Conservation (phyloP, 1,140 invertebrate species). For the Theocolax elegans region DNA sequence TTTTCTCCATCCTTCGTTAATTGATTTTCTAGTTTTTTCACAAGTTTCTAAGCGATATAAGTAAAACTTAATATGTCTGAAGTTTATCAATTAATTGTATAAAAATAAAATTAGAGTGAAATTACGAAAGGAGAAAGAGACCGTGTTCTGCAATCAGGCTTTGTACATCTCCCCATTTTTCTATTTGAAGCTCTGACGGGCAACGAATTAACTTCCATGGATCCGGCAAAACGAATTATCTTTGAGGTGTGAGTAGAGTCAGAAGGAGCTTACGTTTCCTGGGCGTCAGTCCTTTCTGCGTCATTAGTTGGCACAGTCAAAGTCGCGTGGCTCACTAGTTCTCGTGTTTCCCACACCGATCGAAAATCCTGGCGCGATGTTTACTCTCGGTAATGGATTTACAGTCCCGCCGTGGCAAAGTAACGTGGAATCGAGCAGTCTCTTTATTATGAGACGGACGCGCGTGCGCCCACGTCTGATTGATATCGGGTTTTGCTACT, state of each 20-base stretch:
- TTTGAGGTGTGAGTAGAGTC: background rate
- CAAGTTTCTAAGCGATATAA: no score
- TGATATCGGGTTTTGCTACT: background rate
- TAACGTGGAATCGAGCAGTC: background rate
- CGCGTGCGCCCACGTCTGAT: background rate
- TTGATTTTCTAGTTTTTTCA: no score
- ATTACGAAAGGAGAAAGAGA: no score
- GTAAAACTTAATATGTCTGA: no score
- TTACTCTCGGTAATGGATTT: conserved; percentile 19
- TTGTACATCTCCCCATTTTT: no score
- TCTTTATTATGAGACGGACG: background rate
- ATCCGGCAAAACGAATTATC: conserved; percentile 27
- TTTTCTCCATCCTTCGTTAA: no score
- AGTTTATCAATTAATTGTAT: no score
- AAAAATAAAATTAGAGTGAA: no score
- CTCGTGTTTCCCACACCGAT: background rate
- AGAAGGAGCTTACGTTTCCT: no score
- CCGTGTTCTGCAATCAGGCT: no score
- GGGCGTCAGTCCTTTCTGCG: conserved; percentile 9
- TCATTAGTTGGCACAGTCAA: conserved; percentile 16
- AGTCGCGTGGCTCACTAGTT: background rate
- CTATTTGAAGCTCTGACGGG: background rate
- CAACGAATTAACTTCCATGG: conserved; percentile 11
- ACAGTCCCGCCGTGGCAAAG: background rate
- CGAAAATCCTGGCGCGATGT: background rate